phyloP scores from a whole-genome alignment of 2,797 vertebrate genomes.

The Centroberyx gerrardi region DNA sequence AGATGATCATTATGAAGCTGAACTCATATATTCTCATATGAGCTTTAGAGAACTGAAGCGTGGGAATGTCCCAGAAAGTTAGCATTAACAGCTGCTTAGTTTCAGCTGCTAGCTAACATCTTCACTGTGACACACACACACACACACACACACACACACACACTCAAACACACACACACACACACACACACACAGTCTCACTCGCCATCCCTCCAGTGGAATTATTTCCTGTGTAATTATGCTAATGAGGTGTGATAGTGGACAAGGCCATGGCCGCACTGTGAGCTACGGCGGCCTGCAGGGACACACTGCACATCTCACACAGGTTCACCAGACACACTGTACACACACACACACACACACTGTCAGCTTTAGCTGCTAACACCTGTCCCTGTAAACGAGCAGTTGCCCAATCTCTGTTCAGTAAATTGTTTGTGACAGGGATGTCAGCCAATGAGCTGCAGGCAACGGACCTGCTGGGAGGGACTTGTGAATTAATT shows the following conservation, averaged over 20 bases:
- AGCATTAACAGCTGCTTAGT: constrained; percentile 28
- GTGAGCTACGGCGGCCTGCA: constrained; percentile 32
- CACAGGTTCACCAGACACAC: constrained; percentile 1
- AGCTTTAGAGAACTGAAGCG: constrained; percentile 10
- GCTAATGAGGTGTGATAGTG: constrained; percentile 39
- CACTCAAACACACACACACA: neutral
- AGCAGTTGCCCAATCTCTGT: constrained; percentile 47
- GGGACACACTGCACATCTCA: constrained; percentile 24
- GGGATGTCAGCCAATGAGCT: constrained; percentile 20
- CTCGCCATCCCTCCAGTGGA: neutral
- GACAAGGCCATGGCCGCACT: neutral
- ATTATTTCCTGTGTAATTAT: constrained; percentile 24
- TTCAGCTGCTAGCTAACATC: constrained; percentile 13
- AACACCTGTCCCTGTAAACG: constrained; percentile 53
- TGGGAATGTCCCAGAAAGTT: constrained; percentile 18
- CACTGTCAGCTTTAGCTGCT: constrained; percentile 9
- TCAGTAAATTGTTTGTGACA: constrained; percentile 1
- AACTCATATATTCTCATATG: too few species aligned
- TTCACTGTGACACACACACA: too few species aligned
- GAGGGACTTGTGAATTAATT: constrained; percentile 48
- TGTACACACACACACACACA: constrained; percentile 31
- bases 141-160: neutral
- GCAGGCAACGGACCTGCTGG: constrained; percentile 42
- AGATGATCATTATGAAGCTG: too few species aligned
- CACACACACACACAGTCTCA: constrained; percentile 1